Percentiles rank a stretch among this genome's conserved stretches.
phyloP scores from a whole-genome alignment of 1,140 invertebrate genomes.

The Scaptomyza hsui region DNA sequence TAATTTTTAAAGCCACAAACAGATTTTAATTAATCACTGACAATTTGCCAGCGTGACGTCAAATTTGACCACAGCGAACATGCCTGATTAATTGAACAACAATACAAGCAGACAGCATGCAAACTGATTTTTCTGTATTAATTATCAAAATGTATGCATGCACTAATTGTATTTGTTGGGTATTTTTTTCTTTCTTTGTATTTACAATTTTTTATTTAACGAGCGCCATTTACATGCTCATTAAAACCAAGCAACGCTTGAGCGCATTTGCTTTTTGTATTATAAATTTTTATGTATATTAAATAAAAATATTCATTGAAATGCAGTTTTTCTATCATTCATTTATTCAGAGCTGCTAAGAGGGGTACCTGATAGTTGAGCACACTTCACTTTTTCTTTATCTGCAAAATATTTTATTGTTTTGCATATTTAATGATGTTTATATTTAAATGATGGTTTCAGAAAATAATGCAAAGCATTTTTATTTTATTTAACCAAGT shows the following conservation, averaged over 20 bases:
- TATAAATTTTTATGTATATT: background rate
- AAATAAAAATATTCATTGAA: no score
- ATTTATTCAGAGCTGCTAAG: no score
- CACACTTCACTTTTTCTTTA: background rate
- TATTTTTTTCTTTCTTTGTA: slow-evolving; percentile 22
- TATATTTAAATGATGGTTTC: slow-evolving; percentile 38
- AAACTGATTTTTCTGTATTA: slow-evolving; percentile 69
- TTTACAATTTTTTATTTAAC: background rate
- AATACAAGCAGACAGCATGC: slow-evolving; percentile 50
- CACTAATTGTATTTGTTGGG: slow-evolving; percentile 44
- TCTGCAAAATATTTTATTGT: background rate
- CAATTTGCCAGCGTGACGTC: slow-evolving; percentile 33
- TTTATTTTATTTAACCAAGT: slow-evolving; percentile 11
- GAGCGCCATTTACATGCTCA: slow-evolving; percentile 54
- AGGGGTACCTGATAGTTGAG: background rate
- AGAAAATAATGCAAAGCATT: slow-evolving; percentile 38
- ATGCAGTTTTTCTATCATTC: no score
- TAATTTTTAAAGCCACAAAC: slow-evolving; percentile 11
- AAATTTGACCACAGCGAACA: slow-evolving; percentile 32
- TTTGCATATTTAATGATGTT: slow-evolving; percentile 45
- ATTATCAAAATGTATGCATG: slow-evolving; percentile 65
- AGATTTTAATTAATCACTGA: slow-evolving; percentile 73
- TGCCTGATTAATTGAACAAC: slow-evolving; percentile 71
- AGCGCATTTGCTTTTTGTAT: background rate
- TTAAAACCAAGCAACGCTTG: slow-evolving; percentile 48